Conservation (phyloP, 2,113 vertebrate species). For the Atlantisia rogersi region DNA sequence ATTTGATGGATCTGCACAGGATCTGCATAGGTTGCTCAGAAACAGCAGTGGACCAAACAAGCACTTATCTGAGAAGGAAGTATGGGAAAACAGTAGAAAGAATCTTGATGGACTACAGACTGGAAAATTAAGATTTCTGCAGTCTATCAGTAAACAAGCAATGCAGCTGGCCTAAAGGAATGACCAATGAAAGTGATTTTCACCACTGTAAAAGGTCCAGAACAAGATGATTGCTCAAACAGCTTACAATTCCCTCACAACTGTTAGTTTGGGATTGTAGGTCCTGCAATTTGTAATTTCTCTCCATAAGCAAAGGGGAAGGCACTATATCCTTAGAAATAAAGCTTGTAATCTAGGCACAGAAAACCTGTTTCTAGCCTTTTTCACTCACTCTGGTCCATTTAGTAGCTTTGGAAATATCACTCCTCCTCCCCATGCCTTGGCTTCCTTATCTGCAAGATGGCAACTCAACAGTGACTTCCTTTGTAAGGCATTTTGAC, state of each 20-base stretch:
- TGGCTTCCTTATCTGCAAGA: not conserved
- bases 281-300: not conserved
- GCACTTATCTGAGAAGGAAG: not conserved
- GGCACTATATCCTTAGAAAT: not conserved
- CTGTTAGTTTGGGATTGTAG: not conserved
- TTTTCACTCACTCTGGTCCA: rapidly evolving
- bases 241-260: not conserved
- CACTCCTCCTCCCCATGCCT: not conserved
- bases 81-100: not conserved
- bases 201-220: not conserved
- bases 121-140: not conserved
- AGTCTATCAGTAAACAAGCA: not conserved
- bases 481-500: not conserved
- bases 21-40: not conserved
- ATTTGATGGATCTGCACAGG: not conserved
- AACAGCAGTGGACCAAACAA: not conserved
- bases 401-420: not conserved
- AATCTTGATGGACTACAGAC: not conserved
- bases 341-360: not conserved
- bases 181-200: not conserved
- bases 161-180: not conserved
- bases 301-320: not conserved
- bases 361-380: not conserved
- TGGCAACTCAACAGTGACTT: not conserved
- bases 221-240: not conserved